Evolutionary conservation across 2,113 vertebrate genomes (phyloP).

Genomic region (Poeciliopsis turrubarensis): DNA sequence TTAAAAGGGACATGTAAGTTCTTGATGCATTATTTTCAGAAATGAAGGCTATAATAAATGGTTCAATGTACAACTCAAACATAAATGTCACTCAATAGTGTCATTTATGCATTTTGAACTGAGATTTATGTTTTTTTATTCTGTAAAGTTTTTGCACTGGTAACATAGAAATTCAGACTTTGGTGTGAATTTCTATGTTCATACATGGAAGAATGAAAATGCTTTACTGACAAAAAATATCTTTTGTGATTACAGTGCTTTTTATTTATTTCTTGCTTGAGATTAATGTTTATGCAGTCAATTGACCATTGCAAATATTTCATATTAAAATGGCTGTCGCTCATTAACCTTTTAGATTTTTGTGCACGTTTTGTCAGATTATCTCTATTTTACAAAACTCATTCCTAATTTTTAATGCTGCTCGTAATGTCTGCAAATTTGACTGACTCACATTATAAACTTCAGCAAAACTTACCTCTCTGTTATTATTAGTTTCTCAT

Average conservation of each 20-base stretch:
- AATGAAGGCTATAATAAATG: too few relatives aligned
- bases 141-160: neutral
- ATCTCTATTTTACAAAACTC: too few relatives aligned
- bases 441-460: neutral
- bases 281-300: neutral
- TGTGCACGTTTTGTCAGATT: neutral
- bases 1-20: too few relatives aligned
- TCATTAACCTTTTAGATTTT: neutral
- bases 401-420: neutral
- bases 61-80: too few relatives aligned
- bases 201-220: neutral
- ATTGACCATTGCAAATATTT: neutral
- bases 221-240: neutral
- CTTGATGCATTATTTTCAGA: too few relatives aligned
- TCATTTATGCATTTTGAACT: too few relatives aligned
- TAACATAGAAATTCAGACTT: neutral
- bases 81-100: too few relatives aligned
- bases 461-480: neutral
- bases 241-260: neutral
- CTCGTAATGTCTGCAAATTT: neutral
- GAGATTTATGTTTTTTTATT: too few relatives aligned
- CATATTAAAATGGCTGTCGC: neutral
- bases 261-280: neutral
- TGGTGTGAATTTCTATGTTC: neutral
- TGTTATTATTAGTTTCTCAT: neutral